These are phyloP conservation scores for Phalacrocorax carbo DNA, from an alignment of 2,113 vertebrate genomes.

Conservation along the genomic window DNA sequence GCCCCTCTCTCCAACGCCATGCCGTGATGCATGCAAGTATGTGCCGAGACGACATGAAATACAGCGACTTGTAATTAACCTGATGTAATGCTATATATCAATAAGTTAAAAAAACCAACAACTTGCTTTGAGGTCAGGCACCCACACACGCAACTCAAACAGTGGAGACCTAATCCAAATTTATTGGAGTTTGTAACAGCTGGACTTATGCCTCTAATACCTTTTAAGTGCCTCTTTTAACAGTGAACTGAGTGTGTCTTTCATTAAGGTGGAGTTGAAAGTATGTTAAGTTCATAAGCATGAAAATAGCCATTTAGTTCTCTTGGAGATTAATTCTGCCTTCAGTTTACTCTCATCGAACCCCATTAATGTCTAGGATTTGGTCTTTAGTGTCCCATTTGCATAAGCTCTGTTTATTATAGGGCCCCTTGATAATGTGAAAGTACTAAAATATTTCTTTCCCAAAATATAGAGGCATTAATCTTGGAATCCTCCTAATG, in stretches of 20 bases:
- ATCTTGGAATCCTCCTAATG: conserved; percentile 44
- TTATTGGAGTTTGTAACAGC: conserved; percentile 71
- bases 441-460: conserved; percentile 57
- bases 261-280: conserved; percentile 62
- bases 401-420: conserved; percentile 60
- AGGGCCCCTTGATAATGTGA: background rate
- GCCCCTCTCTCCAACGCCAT: background rate
- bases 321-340: conserved; percentile 56
- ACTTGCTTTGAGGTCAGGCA: conserved; percentile 70
- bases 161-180: conserved; percentile 72
- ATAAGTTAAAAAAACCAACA: conserved; percentile 60
- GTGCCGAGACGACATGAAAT: conserved; percentile 49
- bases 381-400: conserved; percentile 48
- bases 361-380: conserved; percentile 41
- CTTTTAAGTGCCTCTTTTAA: conserved; percentile 73
- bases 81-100: conserved; percentile 73
- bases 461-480: conserved; percentile 37
- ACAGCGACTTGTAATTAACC: conserved; percentile 54
- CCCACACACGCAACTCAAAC: conserved; percentile 66
- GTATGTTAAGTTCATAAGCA: conserved; percentile 66
- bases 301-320: conserved; percentile 67
- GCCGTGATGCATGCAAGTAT: background rate
- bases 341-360: conserved; percentile 28
- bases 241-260: conserved; percentile 56
- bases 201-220: conserved; percentile 70